Percentiles rank a stretch among this genome's conserved stretches.
phyloP scores from a whole-genome alignment of 1,140 invertebrate genomes.

The Bemisia tabaci region DNA sequence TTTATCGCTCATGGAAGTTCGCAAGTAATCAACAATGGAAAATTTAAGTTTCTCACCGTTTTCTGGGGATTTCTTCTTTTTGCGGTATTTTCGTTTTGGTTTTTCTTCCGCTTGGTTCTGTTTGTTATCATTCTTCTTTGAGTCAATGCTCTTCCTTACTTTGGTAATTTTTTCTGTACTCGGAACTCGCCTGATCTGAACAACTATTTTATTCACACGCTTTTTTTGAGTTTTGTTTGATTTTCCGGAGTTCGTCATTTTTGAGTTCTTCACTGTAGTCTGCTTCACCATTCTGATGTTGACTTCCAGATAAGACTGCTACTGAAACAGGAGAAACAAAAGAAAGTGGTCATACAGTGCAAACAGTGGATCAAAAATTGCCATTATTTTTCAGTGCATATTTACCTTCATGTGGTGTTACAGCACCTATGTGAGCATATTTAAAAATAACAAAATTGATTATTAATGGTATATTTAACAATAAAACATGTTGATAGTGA shows the following conservation, averaged over 20 bases:
- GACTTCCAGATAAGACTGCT: too few relatives aligned
- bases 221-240: background rate
- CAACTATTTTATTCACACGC: background rate
- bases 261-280: background rate
- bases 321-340: too few relatives aligned
- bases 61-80: background rate
- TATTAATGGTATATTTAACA: too few relatives aligned
- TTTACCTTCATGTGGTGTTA: too few relatives aligned
- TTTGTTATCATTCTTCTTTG: background rate
- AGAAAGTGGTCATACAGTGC: too few relatives aligned
- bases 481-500: too few relatives aligned
- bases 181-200: background rate
- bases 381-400: too few relatives aligned
- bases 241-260: background rate
- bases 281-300: background rate
- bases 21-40: background rate
- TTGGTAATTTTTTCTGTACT: background rate
- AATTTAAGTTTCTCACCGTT: background rate
- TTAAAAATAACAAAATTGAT: too few relatives aligned
- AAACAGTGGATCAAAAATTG: too few relatives aligned
- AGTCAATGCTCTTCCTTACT: background rate
- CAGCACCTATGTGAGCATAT: too few relatives aligned
- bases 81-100: background rate
- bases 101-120: background rate
- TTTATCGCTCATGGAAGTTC: background rate